Evolutionary conservation across 2,888 invertebrate genomes (phyloP).

Genomic region (Cylindroiulus punctatus): DNA sequence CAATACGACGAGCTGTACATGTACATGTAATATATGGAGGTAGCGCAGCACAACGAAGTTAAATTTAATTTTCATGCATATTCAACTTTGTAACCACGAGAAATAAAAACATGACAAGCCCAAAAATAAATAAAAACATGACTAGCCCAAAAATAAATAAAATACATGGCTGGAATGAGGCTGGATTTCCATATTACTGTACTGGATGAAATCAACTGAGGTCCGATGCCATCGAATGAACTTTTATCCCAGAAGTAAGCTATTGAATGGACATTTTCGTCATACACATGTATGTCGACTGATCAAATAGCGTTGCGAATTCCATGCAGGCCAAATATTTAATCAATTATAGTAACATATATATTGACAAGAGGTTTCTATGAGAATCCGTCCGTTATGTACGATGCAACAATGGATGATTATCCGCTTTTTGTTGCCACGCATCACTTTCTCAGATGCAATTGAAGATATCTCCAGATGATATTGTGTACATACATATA

Average conservation of each 20-base stretch:
- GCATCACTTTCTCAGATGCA: not conserved
- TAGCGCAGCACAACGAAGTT: too few species aligned
- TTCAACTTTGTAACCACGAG: too few species aligned
- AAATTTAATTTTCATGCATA: too few species aligned
- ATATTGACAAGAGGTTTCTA: not conserved
- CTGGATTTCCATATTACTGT: not conserved
- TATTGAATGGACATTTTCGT: not conserved
- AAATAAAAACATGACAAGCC: too few species aligned
- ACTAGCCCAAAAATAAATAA: too few species aligned
- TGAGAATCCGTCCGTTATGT: not conserved
- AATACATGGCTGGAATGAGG: too few species aligned
- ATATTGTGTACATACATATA: too few species aligned
- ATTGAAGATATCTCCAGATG: not conserved
- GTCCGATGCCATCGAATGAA: too few species aligned
- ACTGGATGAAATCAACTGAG: not conserved
- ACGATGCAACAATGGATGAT: conserved; percentile 1
- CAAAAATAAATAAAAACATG: too few species aligned
- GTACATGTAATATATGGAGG: too few species aligned
- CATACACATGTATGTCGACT: not conserved
- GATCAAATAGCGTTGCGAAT: not conserved
- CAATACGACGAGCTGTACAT: too few species aligned
- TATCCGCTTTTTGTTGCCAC: not conserved
- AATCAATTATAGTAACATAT: not conserved
- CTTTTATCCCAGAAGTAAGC: not conserved
- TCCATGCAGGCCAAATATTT: not conserved